Evolutionary conservation across 2,888 invertebrate species (phyloP), one percentile per base, ranked within the genome.

Genomic region (Sipha maydis): DNA sequence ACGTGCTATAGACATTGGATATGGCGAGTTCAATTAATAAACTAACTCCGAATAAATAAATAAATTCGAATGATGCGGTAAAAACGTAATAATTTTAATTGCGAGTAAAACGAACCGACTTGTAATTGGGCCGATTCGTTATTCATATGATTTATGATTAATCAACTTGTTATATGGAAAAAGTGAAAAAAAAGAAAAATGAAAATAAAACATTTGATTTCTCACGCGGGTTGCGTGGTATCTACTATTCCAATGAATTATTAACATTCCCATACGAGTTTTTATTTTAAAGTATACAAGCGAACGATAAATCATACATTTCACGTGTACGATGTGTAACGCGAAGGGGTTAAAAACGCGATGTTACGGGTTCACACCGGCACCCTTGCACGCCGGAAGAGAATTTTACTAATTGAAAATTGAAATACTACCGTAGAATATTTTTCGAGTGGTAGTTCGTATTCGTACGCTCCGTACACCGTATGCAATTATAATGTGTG

Each of bases 251-350:
- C 21, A 25, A 25, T 3, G 21, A 21, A 7, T 61, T 21, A 61
- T 61, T 61, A 61, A 25, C 8, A 83, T 83, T 83, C 54, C 73
- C 73, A 73, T 83, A 71, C 38, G 69, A 82, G 48, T 82, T 82
- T 31, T 82, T 7, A 19, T 19, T 3, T 19, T 56, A 3, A 56
- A 21, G 19, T 21, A 56, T 11, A 25, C 0, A 25, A 19, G 61
- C 21, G 25, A 61, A 61, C 21, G 25, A 61, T 61, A 61, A 61
- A 61, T 61, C 61, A 61, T 25, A 25, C 61, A 25, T 61, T 14
- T 25, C 5, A 25, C 8, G 3, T 61, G 61, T 61, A 25, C 7
- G 61, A 0, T 14, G 11, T 48, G 71, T 17, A 17, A 31, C 21
- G 21, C 41, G 38, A 34, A 25, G 34, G 79, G 79, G 79, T 56